Conservation (phyloP, 2,113 vertebrate genomes). For the Recurvirostra avosetta region DNA sequence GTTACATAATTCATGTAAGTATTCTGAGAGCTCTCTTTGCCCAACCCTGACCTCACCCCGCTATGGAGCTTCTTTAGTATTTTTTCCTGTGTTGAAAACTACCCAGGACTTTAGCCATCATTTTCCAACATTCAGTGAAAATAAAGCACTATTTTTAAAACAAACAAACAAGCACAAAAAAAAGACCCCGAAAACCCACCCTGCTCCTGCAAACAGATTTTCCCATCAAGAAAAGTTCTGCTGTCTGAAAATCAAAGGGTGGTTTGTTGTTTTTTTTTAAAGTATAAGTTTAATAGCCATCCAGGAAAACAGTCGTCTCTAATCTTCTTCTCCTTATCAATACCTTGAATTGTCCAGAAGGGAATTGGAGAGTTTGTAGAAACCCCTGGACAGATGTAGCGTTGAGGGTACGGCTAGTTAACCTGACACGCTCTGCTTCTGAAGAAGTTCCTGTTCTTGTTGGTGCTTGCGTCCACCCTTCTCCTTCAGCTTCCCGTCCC, state of each 20-base stretch:
- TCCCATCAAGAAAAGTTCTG: not conserved
- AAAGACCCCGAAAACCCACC: not conserved
- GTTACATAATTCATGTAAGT: not conserved
- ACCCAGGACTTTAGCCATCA: not conserved
- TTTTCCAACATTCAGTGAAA: not conserved
- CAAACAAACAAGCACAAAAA: not conserved
- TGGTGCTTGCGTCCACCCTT: not conserved
- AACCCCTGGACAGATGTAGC: not conserved
- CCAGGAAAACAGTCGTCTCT: not conserved
- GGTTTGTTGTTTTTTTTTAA: not conserved
- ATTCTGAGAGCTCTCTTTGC: not conserved
- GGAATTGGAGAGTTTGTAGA: not conserved
- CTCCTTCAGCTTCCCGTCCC: not conserved
- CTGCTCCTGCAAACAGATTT: not conserved
- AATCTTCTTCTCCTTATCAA: not conserved
- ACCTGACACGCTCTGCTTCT: accelerated
- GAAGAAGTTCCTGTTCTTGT: not conserved
- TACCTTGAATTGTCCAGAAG: not conserved
- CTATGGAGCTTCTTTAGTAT: not conserved
- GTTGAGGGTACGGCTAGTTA: not conserved
- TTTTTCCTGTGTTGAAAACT: not conserved
- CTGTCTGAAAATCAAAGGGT: not conserved
- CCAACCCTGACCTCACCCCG: not conserved
- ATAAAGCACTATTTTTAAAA: not conserved
- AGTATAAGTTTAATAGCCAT: not conserved